Evolutionary conservation across 2,113 vertebrate species (phyloP).

Genomic region (Microcebus murinus): DNA sequence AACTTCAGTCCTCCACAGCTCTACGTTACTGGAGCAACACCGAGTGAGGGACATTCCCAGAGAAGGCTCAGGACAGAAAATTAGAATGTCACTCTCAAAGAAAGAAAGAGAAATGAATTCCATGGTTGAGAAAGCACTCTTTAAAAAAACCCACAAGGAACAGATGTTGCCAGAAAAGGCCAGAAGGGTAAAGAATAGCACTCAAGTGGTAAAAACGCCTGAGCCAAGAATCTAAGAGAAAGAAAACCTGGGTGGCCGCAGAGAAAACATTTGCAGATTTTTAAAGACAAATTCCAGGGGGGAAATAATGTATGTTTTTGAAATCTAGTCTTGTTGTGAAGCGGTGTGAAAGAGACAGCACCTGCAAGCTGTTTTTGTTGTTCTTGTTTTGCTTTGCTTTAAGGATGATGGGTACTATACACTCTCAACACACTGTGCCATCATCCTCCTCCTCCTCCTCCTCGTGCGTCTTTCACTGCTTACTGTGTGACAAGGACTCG

Average conservation of each 20-base stretch:
- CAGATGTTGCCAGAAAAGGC: conserved; percentile 25
- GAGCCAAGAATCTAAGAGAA: background rate
- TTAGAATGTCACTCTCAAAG: conserved; percentile 44
- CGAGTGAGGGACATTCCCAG: accelerated
- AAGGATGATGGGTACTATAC: background rate
- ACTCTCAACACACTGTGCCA: accelerated
- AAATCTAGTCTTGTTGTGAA: background rate
- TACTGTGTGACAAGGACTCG: no score
- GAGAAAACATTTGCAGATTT: background rate
- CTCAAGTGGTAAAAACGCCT: background rate
- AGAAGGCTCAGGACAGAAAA: background rate
- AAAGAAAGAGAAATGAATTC: conserved; percentile 42
- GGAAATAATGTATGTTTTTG: background rate
- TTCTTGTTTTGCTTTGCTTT: background rate
- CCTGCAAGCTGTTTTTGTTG: background rate
- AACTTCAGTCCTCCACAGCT: accelerated
- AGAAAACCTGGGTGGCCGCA: background rate
- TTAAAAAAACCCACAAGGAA: background rate
- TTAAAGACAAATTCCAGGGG: background rate
- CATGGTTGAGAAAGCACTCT: background rate
- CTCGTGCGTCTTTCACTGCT: no score
- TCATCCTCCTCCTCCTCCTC: background rate
- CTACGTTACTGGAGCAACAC: accelerated
- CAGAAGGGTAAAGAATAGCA: background rate
- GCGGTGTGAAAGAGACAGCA: background rate